Evolutionary conservation across 2,797 vertebrate species (phyloP).

Genomic region (Hapalemur alaotrensis): DNA sequence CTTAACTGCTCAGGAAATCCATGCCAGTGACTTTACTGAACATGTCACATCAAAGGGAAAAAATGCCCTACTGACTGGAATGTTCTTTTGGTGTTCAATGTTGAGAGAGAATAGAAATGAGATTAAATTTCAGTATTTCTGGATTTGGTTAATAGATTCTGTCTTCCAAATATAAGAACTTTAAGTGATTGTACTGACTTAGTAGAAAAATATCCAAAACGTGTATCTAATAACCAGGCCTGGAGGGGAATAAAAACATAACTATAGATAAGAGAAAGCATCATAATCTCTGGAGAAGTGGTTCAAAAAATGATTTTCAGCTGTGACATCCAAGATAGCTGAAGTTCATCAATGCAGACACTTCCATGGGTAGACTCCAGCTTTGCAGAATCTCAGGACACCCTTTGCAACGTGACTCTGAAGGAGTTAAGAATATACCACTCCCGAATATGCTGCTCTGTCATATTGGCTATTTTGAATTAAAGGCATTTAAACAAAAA

Average conservation of each 20-base stretch:
- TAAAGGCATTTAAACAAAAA: background rate
- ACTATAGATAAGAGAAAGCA: background rate
- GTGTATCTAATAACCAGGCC: background rate
- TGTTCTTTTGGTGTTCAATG: conserved; percentile 53
- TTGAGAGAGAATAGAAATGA: conserved; percentile 63
- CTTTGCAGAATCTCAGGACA: background rate
- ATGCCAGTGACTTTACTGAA: conserved; percentile 47
- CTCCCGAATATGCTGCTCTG: background rate
- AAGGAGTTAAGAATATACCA: background rate
- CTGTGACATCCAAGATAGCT: background rate
- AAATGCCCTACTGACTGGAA: conserved; percentile 27
- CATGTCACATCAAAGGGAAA: conserved; percentile 62
- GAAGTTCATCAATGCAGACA: background rate
- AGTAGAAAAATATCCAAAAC: conserved; percentile 16
- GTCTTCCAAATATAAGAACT: conserved; percentile 44
- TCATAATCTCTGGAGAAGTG: background rate
- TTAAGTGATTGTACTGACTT: conserved; percentile 34
- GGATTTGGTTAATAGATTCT: conserved; percentile 58
- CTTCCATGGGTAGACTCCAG: background rate
- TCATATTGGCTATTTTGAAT: background rate
- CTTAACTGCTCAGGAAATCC: conserved; percentile 30
- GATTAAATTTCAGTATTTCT: conserved; percentile 66
- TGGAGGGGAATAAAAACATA: conserved; percentile 13
- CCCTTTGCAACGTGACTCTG: background rate
- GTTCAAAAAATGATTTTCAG: background rate